These are phyloP conservation scores for Cordilura impudica DNA, from an alignment of 2,888 invertebrate genomes.

Conservation along the genomic window DNA sequence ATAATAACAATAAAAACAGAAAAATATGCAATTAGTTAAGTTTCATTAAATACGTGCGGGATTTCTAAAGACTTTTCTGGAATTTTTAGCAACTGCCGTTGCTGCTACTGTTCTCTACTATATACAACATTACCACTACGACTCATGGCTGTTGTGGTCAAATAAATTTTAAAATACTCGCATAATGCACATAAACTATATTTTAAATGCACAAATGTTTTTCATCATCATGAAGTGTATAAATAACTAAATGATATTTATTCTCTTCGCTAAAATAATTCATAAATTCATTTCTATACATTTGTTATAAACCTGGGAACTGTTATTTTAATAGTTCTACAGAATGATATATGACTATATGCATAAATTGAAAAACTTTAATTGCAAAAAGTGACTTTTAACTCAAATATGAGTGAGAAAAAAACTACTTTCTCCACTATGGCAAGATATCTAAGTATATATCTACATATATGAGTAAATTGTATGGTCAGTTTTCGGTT, in stretches of 20 bases:
- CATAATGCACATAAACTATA: background rate
- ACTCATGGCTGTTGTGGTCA: constrained; percentile 30
- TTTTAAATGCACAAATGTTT: constrained; percentile 20
- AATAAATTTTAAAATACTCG: constrained; percentile 18
- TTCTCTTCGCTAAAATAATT: too few species aligned
- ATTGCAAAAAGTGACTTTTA: too few species aligned
- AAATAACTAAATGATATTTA: background rate
- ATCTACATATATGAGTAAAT: too few species aligned
- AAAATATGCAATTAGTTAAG: constrained; percentile 64
- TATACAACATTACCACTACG: background rate
- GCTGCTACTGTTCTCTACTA: background rate
- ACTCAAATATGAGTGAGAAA: too few species aligned
- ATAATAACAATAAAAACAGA: background rate
- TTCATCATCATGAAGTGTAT: constrained; percentile 17
- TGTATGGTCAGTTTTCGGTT: too few species aligned
- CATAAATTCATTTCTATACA: too few species aligned
- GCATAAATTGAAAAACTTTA: too few species aligned
- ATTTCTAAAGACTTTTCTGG: constrained; percentile 65
- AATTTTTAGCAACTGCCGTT: constrained; percentile 50
- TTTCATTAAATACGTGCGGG: constrained; percentile 64
- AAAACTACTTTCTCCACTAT: too few species aligned
- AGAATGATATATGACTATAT: too few species aligned
- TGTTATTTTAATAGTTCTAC: too few species aligned
- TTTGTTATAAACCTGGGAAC: too few species aligned
- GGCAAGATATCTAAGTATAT: too few species aligned